Evolutionary conservation across 2,797 vertebrate genomes (phyloP).

Genomic region (Etheostoma perlongum): DNA sequence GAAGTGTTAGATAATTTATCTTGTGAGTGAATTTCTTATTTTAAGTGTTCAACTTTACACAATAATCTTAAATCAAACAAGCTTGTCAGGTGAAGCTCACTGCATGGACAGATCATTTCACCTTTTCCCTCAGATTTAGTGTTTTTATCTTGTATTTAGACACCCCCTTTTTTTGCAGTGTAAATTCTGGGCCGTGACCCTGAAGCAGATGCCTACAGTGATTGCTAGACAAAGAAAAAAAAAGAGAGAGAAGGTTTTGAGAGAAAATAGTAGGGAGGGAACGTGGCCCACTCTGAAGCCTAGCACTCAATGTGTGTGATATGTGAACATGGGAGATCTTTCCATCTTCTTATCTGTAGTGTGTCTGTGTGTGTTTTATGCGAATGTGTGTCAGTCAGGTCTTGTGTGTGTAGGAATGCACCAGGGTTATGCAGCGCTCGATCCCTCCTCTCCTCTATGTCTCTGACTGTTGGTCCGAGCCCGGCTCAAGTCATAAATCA

Average conservation of each 20-base stretch:
- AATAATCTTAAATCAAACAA: too few species aligned
- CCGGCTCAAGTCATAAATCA: slow-evolving; percentile 78
- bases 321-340: slow-evolving; percentile 67
- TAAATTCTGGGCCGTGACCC: slow-evolving; percentile 2
- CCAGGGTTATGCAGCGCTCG: slow-evolving; percentile 23
- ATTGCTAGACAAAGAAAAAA: slow-evolving; percentile 4
- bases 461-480: slow-evolving; percentile 56
- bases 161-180: too few species aligned
- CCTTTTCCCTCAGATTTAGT: too few species aligned
- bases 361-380: slow-evolving; percentile 31
- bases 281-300: slow-evolving; percentile 25
- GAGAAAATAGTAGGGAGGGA: slow-evolving; percentile 17
- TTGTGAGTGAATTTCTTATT: too few species aligned
- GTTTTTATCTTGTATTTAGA: too few species aligned
- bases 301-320: slow-evolving; percentile 47
- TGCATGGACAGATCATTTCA: too few species aligned
- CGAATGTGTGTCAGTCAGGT: slow-evolving; percentile 51
- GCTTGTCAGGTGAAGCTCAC: too few species aligned
- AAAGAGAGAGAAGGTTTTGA: neutral
- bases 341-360: slow-evolving; percentile 68
- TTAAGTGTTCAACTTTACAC: too few species aligned
- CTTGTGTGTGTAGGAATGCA: slow-evolving; percentile 61
- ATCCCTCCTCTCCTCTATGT: slow-evolving; percentile 49
- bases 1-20: too few species aligned
- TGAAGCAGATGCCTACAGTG: neutral